phyloP scores from a whole-genome alignment of 2,888 invertebrate genomes.

The Chymomyza caudatula region DNA sequence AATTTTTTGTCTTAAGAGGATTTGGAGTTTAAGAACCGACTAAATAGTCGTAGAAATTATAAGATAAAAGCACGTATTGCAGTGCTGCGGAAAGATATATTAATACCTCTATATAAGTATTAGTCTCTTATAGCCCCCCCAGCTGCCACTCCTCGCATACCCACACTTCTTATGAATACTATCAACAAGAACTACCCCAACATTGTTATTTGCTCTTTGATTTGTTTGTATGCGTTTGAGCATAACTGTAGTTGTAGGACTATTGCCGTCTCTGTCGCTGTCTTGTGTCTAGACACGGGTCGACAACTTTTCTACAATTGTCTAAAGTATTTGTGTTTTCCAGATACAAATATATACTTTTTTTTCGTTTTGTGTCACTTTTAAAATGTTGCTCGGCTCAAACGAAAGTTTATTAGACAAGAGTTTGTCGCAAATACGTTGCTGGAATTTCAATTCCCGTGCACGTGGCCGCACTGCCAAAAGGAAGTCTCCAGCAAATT shows the following conservation, averaged over 20 bases:
- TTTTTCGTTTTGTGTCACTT: not conserved
- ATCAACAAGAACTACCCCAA: too few relatives aligned
- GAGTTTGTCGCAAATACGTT: slow-evolving; percentile 22
- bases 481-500: slow-evolving; percentile 23
- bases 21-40: too few relatives aligned
- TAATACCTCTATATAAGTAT: too few relatives aligned
- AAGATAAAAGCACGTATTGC: too few relatives aligned
- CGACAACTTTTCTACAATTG: not conserved
- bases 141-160: too few relatives aligned
- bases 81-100: too few relatives aligned
- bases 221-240: too few relatives aligned
- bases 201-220: too few relatives aligned
- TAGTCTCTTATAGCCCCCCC: too few relatives aligned
- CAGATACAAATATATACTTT: not conserved
- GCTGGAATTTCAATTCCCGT: slow-evolving; percentile 61
- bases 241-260: not conserved
- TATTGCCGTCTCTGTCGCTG: not conserved
- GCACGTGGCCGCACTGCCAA: slow-evolving; percentile 46
- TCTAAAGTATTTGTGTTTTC: not conserved
- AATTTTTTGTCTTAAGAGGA: too few relatives aligned
- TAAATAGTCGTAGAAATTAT: too few relatives aligned
- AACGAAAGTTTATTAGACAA: slow-evolving; percentile 31
- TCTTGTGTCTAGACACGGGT: not conserved
- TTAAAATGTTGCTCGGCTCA: slow-evolving; percentile 9
- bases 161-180: too few relatives aligned